Base-by-base conservation (phyloP, 30 jellyfish, hydroid and myxozoan species). In the Phacellophora camtschatica region DNA sequence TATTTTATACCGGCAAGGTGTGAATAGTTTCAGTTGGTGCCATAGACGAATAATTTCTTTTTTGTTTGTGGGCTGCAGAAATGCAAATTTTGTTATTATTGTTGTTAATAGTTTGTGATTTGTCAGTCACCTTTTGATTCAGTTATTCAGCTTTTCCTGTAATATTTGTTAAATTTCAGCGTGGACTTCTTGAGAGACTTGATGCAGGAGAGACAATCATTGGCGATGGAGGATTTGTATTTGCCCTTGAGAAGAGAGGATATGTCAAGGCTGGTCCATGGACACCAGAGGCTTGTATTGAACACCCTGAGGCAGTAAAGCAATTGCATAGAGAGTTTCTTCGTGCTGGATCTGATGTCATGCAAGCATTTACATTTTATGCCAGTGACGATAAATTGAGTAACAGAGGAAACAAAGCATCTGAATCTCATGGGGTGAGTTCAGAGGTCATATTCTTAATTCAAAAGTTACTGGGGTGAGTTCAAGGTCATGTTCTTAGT, bases 151-250 rank as follows among this genome's bases (percentile, higher is more conserved):
- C 8, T 49, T 12, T 12, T 49, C 16, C 30, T 4, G 9, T 8
- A 19, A 3, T 48, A 27, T 35, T 8, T 56, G 33, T 56, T 28
- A 32, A 18, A 5, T 30, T 30, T 27, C 49, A 92, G 98, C 86
- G 95, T 28, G 96, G 96, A 57, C 54, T 92, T 12, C 81, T 92
- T 25, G 99, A 93, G 32, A 96, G 99, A 24, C 88, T 93, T 13
- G 79, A 93, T 57, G 95, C 87, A 0, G 99, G 97, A 2, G 99
- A 93, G 77, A 89, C 82, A 12, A 94, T 93, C 55, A 46, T 93
- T 66, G 97, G 99, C 9, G 99, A 93, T 86, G 99, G 99, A 48
- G 99, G 99, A 5, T 86, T 86, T 35, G 97, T 93, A 18, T 86
- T 86, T 82, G 93, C 93, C 13, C 87, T 93, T 20, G 99, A 93